Conservation (phyloP, 2,113 vertebrate genomes). For the Cheilinus undulatus region DNA sequence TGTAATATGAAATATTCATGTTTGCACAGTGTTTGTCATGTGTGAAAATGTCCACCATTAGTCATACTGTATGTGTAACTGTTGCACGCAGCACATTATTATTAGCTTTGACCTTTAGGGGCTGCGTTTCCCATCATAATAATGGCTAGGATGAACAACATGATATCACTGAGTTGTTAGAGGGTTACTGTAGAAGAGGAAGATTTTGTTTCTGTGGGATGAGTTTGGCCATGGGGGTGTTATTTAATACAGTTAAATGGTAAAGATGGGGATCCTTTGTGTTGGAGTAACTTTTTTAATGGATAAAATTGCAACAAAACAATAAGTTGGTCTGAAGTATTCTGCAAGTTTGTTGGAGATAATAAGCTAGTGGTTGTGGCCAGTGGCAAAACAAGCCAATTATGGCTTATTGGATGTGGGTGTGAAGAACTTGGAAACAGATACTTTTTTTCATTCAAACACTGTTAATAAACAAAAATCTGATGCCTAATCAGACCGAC, state of each 20-base stretch:
- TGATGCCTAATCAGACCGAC: no score
- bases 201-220: not conserved
- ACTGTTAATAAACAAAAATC: no score
- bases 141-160: not conserved
- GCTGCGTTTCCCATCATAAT: not conserved
- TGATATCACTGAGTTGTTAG: not conserved
- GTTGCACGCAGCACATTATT: not conserved
- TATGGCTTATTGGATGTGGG: not conserved
- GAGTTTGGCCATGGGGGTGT: not conserved
- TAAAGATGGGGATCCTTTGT: not conserved
- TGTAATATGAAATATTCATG: conserved; percentile 42
- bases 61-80: conserved; percentile 1
- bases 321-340: not conserved
- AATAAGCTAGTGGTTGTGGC: not conserved
- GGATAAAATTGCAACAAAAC: not conserved
- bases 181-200: not conserved
- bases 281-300: not conserved
- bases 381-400: not conserved
- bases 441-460: not conserved
- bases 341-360: not conserved
- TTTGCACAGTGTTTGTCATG: conserved; percentile 2
- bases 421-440: not conserved
- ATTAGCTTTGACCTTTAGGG: not conserved
- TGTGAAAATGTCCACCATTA: conserved; percentile 4
- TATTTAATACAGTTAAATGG: not conserved